A percentile compares a stretch with the other conserved stretches of the same genome.
These are phyloP conservation scores for Bibio marci DNA, from an alignment of 2,888 invertebrate genomes.

Conservation along the genomic window DNA sequence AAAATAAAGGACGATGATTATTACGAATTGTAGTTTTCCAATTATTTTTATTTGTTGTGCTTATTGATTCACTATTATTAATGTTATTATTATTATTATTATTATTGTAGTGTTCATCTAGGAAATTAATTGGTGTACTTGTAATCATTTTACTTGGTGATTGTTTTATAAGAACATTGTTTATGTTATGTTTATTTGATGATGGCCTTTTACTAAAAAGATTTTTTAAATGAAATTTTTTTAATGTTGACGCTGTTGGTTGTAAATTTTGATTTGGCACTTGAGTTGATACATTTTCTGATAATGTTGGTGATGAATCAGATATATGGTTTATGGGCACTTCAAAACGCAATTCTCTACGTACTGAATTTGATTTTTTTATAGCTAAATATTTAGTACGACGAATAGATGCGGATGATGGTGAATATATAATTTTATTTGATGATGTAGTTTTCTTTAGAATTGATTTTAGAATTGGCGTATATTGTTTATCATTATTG, in stretches of 20 bases:
- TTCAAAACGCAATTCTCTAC: constrained; percentile 12
- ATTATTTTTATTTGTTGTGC: neutral
- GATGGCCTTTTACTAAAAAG: neutral
- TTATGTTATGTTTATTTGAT: neutral
- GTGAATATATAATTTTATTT: constrained; percentile 8
- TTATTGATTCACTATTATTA: neutral
- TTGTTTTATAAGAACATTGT: neutral
- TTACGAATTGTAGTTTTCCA: constrained; percentile 1
- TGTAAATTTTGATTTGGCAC: neutral
- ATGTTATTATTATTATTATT: neutral
- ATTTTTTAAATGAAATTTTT: neutral
- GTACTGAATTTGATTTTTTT: constrained; percentile 8
- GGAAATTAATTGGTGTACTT: constrained; percentile 10
- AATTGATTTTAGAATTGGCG: constrained; percentile 9
- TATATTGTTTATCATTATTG: neutral
- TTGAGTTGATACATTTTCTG: constrained; percentile 2
- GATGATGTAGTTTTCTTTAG: constrained; percentile 10
- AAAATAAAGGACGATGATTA: constrained; percentile 6
- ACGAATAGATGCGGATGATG: constrained; percentile 8
- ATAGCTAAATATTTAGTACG: constrained; percentile 7
- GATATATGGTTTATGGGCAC: no score
- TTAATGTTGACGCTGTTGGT: neutral
- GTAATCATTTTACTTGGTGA: constrained; percentile 9
- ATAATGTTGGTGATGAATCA: constrained; percentile 3
- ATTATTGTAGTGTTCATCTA: no score